Percentiles rank a stretch among this genome's conserved stretches.
Conservation (phyloP, 2,113 vertebrate species). For the Pavo muticus region DNA sequence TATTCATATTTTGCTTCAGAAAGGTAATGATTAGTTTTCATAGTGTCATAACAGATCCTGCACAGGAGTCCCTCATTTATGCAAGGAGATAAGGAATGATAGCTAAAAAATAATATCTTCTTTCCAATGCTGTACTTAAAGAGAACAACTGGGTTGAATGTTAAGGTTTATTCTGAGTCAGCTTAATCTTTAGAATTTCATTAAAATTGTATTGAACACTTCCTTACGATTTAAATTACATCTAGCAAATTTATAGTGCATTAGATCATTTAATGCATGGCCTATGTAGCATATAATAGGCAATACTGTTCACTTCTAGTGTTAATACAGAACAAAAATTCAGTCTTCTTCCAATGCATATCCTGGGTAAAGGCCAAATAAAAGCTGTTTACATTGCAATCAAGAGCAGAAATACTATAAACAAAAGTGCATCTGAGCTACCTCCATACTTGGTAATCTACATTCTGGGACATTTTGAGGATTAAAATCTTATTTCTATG, state of each 20-base stretch:
- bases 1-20: constrained; percentile 36
- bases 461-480: not conserved
- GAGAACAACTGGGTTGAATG: constrained; percentile 3
- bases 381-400: not conserved
- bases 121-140: not conserved
- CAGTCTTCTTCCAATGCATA: not conserved
- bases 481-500: not conserved
- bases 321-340: not conserved
- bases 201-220: constrained; percentile 47
- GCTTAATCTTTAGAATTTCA: constrained; percentile 36
- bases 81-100: not conserved
- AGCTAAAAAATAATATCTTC: not conserved
- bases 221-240: constrained; percentile 29
- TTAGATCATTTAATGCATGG: constrained; percentile 55
- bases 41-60: not conserved
- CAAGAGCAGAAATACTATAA: not conserved
- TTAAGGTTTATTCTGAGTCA: not conserved
- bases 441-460: not conserved
- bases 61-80: not conserved
- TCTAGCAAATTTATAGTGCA: constrained; percentile 40
- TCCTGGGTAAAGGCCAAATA: not conserved
- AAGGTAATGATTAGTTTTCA: constrained; percentile 39
- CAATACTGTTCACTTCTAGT: not conserved
- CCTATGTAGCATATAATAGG: not conserved
- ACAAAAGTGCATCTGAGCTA: not conserved